A percentile compares a stretch with the other conserved stretches of the same genome.
These are phyloP conservation scores for Myrmecophaga tridactyla DNA, from an alignment of 2,113 vertebrate species.

Conservation along the genomic window DNA sequence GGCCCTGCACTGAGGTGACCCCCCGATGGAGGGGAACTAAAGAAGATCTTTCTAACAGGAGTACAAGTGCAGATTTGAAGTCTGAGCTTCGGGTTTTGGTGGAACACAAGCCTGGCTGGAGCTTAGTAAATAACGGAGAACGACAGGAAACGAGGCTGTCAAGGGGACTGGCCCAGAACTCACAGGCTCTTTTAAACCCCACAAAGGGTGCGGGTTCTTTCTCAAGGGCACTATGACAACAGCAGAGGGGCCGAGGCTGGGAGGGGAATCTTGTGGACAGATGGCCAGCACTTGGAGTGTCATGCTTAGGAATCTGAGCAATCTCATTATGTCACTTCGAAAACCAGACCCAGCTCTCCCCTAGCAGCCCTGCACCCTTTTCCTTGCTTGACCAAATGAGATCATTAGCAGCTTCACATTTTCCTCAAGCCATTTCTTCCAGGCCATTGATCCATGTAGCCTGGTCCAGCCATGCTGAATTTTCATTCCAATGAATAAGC, in stretches of 20 bases:
- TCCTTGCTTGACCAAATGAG: conserved; percentile 59
- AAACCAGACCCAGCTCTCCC: background rate
- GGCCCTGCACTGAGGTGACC: background rate
- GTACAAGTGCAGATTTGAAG: background rate
- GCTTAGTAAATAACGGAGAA: background rate
- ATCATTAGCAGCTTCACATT: conserved; percentile 60
- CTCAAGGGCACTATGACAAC: background rate
- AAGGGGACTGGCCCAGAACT: background rate
- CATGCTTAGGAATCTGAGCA: conserved; percentile 27
- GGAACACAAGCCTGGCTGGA: background rate
- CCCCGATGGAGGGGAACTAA: background rate
- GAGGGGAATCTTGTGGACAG: background rate
- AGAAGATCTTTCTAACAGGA: background rate
- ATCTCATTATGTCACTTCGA: conserved; percentile 30
- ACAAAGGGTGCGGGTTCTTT: background rate
- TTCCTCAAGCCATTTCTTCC: conserved; percentile 63
- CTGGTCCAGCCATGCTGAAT: conserved; percentile 47
- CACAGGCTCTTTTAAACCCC: background rate
- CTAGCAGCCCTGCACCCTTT: conserved; percentile 15
- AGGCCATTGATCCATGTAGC: conserved; percentile 63
- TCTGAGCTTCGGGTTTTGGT: background rate
- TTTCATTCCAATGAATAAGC: conserved; percentile 66
- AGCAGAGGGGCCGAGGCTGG: accelerated
- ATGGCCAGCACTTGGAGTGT: too few relatives aligned
- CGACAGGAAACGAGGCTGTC: background rate